Evolutionary conservation across 1,140 invertebrate species (phyloP).

Genomic region (Bombus pascuorum): DNA sequence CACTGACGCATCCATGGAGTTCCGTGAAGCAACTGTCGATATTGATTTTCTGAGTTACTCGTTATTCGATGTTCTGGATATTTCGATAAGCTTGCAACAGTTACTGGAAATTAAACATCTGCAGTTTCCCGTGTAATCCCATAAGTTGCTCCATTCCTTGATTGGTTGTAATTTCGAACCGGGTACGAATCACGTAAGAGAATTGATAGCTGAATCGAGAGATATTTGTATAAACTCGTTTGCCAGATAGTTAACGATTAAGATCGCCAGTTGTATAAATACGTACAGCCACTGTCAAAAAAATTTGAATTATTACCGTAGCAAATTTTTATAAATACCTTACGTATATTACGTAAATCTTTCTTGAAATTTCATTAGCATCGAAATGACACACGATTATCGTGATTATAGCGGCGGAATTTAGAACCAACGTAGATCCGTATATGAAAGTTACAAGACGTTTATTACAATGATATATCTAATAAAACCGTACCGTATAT

Average conservation of each 20-base stretch:
- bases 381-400: neutral
- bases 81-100: conserved; percentile 23
- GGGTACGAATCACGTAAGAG: neutral
- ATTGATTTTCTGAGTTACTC: conserved; percentile 44
- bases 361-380: too few species aligned
- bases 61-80: neutral
- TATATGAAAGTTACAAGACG: neutral
- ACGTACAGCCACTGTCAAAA: too few species aligned
- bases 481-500: too few species aligned
- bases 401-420: neutral
- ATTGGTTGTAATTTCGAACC: neutral
- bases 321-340: too few species aligned
- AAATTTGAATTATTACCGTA: too few species aligned
- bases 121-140: neutral
- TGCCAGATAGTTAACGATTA: too few species aligned
- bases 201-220: neutral
- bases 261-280: too few species aligned
- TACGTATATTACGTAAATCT: too few species aligned
- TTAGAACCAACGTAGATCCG: neutral
- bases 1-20: conserved; percentile 30
- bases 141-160: too few species aligned
- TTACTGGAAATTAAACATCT: neutral
- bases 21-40: conserved; percentile 13
- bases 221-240: too few species aligned
- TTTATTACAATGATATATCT: neutral